These are phyloP conservation scores for Rhincodon typus DNA, from an alignment of 2,797 vertebrate species.

Conservation along the genomic window DNA sequence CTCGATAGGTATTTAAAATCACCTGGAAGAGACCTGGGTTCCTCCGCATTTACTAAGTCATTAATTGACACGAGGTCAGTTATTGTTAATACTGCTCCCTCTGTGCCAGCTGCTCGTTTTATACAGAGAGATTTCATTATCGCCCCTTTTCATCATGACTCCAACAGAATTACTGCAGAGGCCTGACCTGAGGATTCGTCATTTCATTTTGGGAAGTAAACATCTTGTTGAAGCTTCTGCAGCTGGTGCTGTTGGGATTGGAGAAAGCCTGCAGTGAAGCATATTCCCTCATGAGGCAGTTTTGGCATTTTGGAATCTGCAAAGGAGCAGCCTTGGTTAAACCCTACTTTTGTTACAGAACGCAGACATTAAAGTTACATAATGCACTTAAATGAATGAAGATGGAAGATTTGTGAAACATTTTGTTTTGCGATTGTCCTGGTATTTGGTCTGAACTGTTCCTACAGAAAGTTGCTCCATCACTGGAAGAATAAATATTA, in stretches of 20 bases:
- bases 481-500: neutral
- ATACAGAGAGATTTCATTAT: constrained; percentile 19
- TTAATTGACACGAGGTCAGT: neutral
- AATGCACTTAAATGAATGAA: constrained; percentile 18
- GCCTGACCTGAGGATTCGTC: neutral
- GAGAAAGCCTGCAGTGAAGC: neutral
- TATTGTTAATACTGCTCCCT: neutral
- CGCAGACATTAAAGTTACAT: neutral
- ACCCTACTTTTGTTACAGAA: constrained; percentile 19
- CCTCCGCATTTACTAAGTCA: neutral
- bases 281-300: neutral
- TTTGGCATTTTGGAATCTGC: neutral
- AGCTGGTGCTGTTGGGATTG: constrained; percentile 19
- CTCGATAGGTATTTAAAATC: constrained; percentile 79
- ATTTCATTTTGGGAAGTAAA: neutral
- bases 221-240: neutral
- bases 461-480: neutral
- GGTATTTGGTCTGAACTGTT: constrained; percentile 4
- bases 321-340: neutral
- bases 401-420: constrained; percentile 22
- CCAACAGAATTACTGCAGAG: neutral
- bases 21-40: neutral
- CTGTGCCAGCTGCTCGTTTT: neutral
- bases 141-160: constrained; percentile 17
- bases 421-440: constrained; percentile 29